These are phyloP conservation scores for Peromyscus eremicus DNA, from an alignment of 2,797 vertebrate genomes.

Conservation along the genomic window DNA sequence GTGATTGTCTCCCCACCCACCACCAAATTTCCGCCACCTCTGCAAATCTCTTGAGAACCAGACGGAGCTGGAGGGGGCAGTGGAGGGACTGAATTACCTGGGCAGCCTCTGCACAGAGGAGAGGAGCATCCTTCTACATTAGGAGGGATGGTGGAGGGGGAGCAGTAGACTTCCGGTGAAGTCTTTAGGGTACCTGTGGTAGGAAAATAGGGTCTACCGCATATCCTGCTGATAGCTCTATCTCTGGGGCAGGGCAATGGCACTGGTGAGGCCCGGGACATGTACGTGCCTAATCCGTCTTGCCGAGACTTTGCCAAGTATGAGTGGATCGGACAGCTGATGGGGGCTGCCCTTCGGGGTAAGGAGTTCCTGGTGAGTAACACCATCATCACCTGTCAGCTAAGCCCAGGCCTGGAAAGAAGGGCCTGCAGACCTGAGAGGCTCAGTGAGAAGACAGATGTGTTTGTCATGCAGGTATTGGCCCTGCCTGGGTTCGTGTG, in stretches of 20 bases:
- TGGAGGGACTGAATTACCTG: background rate
- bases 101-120: background rate
- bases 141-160: background rate
- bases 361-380: conserved; percentile 97
- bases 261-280: conserved; percentile 96
- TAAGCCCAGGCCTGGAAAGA: conserved; percentile 25
- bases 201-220: background rate
- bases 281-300: conserved; percentile 98
- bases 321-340: conserved; percentile 98
- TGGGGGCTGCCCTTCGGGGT: conserved; percentile 97
- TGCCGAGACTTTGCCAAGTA: conserved; percentile 97
- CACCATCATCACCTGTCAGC: background rate
- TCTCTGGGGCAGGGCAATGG: conserved; percentile 90
- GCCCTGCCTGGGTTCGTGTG: conserved; percentile 97
- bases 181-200: background rate
- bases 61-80: background rate
- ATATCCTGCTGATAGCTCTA: conserved; percentile 24
- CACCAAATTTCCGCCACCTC: conserved; percentile 27
- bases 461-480: conserved; percentile 90
- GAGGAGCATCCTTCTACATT: background rate
- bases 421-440: background rate
- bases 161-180: background rate
- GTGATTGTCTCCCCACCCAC: conserved; percentile 84
- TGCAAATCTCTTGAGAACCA: background rate
- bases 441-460: background rate